These are phyloP conservation scores for Drosophila persimilis DNA, from an alignment of 1,140 invertebrate genomes.

Conservation along the genomic window DNA sequence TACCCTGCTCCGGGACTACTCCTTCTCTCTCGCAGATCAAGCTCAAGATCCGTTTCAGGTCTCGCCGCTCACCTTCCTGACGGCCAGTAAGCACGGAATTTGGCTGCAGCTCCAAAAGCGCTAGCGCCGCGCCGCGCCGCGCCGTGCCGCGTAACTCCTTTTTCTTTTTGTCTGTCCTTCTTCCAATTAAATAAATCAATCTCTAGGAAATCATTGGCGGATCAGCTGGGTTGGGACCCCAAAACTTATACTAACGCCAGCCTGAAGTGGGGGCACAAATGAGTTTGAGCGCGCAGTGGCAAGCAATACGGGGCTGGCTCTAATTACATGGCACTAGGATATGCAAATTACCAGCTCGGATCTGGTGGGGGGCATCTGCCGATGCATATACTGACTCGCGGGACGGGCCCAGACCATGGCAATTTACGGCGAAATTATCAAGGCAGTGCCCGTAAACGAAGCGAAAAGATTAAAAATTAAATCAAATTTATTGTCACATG, in stretches of 20 bases:
- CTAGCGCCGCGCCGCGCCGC: neutral
- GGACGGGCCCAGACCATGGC: neutral
- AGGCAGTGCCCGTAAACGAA: conserved; percentile 16
- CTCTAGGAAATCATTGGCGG: too few species aligned
- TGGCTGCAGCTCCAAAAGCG: conserved; percentile 43
- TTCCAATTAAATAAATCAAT: too few species aligned
- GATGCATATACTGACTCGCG: neutral
- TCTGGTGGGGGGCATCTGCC: conserved; percentile 3
- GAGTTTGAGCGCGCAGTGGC: conserved; percentile 11
- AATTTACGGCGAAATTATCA: conserved; percentile 39
- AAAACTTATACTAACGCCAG: too few species aligned
- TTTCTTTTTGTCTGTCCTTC: too few species aligned
- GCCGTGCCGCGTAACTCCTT: neutral
- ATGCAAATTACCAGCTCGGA: conserved; percentile 36
- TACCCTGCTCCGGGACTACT: conserved; percentile 42
- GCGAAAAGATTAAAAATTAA: conserved; percentile 37
- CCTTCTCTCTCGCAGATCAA: conserved; percentile 15
- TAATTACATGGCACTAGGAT: conserved; percentile 48
- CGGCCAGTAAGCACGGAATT: conserved; percentile 38
- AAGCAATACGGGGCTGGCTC: conserved; percentile 1
- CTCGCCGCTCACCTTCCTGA: conserved; percentile 59
- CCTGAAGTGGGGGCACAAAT: neutral
- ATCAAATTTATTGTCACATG: conserved; percentile 64
- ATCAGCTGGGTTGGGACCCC: too few species aligned
- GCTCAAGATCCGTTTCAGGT: conserved; percentile 20